A percentile compares a stretch with the other conserved stretches of the same genome.
These are phyloP conservation scores for Gasteruption jaculator DNA, from an alignment of 2,888 invertebrate genomes.

Conservation along the genomic window DNA sequence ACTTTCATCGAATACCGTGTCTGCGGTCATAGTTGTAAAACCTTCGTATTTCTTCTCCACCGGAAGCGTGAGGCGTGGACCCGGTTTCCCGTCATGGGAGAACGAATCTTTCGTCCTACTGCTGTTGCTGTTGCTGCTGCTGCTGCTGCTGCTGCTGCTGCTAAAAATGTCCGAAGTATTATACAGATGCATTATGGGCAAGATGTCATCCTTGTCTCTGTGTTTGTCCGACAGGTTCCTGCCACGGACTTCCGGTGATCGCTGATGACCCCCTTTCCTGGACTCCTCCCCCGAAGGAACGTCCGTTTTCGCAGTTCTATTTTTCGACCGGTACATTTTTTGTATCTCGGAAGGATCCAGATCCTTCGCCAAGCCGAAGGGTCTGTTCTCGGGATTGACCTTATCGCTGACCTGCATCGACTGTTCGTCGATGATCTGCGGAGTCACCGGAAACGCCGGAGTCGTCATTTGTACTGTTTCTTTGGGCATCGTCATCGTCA, in stretches of 20 bases:
- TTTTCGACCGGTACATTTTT: slow-evolving; percentile 40
- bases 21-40: slow-evolving; percentile 9
- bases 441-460: slow-evolving; percentile 37
- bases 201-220: slow-evolving; percentile 43
- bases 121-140: slow-evolving; percentile 16
- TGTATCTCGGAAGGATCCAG: slow-evolving; percentile 46
- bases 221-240: slow-evolving; percentile 41
- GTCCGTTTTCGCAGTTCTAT: slow-evolving; percentile 10
- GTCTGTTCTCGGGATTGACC: slow-evolving; percentile 16
- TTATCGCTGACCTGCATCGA: slow-evolving; percentile 5
- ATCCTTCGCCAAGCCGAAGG: slow-evolving; percentile 29
- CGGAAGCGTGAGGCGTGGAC: slow-evolving; percentile 40
- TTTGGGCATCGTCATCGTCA: slow-evolving; percentile 2
- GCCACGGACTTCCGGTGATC: slow-evolving; percentile 43
- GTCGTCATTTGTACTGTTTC: slow-evolving; percentile 15
- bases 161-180: slow-evolving; percentile 47
- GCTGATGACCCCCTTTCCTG: slow-evolving; percentile 23
- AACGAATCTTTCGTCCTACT: slow-evolving; percentile 10
- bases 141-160: slow-evolving; percentile 25
- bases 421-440: slow-evolving; percentile 25
- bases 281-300: slow-evolving; percentile 19
- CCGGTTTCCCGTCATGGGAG: too few species aligned
- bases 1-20: slow-evolving; percentile 19
- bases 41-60: slow-evolving; percentile 13
- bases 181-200: slow-evolving; percentile 48